A percentile compares a stretch with the other conserved stretches of the same genome.
Conservation (phyloP, 2,797 vertebrate species). For the Amblyraja radiata region DNA sequence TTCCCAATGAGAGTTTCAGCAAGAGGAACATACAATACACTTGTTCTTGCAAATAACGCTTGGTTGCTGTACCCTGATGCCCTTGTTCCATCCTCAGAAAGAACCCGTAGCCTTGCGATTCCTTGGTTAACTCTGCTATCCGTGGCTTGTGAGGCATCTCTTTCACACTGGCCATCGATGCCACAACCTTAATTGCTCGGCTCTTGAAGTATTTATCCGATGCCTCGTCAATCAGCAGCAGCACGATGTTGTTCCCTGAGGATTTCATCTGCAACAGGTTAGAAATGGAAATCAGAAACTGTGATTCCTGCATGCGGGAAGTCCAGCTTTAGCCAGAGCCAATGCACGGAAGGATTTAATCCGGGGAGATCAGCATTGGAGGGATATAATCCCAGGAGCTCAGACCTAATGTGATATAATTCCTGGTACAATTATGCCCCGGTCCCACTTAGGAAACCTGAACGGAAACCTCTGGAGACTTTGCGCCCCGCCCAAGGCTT, state of each 20-base stretch:
- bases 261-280: conserved; percentile 59
- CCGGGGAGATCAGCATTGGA: too few relatives aligned
- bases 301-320: not conserved
- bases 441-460: too few relatives aligned
- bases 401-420: too few relatives aligned
- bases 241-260: conserved; percentile 60
- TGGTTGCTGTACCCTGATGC: conserved; percentile 48
- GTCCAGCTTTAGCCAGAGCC: not conserved
- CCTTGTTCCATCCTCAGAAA: conserved; percentile 59
- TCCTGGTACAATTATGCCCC: too few relatives aligned
- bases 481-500: too few relatives aligned
- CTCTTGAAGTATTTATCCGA: conserved; percentile 60
- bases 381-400: too few relatives aligned
- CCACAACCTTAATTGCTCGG: conserved; percentile 53
- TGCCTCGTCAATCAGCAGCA: conserved; percentile 74
- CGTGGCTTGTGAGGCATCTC: conserved; percentile 71
- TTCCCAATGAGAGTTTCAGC: not conserved
- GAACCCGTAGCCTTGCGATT: conserved; percentile 73
- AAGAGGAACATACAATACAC: not conserved
- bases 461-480: too few relatives aligned
- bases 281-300: not conserved
- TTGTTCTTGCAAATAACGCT: not conserved
- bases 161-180: conserved; percentile 58
- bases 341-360: not conserved
- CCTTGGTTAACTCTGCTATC: conserved; percentile 62